These are phyloP conservation scores for Eudyptes chrysolophus DNA, from an alignment of 2,113 vertebrate species.

Conservation along the genomic window DNA sequence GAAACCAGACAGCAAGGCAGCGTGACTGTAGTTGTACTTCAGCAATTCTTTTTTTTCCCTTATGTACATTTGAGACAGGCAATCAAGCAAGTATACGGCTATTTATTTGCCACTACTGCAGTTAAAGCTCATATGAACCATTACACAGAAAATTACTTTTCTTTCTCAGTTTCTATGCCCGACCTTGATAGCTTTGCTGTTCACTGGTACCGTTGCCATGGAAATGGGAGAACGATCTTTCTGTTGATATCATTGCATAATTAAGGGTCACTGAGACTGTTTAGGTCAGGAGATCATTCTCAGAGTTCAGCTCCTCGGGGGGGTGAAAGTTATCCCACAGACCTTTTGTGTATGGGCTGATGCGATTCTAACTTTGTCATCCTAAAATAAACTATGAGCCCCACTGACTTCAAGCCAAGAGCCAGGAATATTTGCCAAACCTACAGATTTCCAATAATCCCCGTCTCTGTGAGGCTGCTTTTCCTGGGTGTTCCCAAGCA, in stretches of 20 bases:
- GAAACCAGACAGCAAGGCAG: neutral
- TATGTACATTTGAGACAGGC: neutral
- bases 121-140: neutral
- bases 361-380: neutral
- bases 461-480: neutral
- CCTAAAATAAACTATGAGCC: neutral
- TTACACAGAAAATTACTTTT: neutral
- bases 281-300: constrained; percentile 14
- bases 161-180: neutral
- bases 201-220: neutral
- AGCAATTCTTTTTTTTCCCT: neutral
- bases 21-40: neutral
- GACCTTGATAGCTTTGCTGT: constrained; percentile 10
- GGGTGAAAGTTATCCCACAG: neutral
- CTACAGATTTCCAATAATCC: neutral
- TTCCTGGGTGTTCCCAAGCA: neutral
- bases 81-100: neutral
- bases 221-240: constrained; percentile 3
- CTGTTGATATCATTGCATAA: neutral
- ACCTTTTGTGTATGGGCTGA: neutral
- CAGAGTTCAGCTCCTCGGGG: neutral
- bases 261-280: neutral
- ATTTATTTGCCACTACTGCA: constrained; percentile 1
- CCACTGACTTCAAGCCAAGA: neutral
- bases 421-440: neutral